Base-by-base conservation (phyloP, 30 jellyfish, hydroid and myxozoan species). In the Chironex yamaguchii region DNA sequence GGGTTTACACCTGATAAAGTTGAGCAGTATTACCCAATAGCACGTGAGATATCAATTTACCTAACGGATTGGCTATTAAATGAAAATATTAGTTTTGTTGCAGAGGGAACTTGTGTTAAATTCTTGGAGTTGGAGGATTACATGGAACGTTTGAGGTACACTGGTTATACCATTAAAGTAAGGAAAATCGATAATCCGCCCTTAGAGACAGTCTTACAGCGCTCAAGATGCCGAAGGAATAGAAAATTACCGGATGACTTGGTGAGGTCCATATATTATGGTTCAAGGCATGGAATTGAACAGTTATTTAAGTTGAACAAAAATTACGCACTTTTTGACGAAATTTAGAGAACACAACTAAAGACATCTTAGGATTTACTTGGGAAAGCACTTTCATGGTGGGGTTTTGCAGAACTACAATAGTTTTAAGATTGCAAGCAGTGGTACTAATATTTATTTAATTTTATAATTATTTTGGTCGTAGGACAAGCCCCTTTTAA, bases 31-130 rank as follows among this genome's bases (percentile, higher is more conserved):
- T 95, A 95, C 54, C 97, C 98, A 0, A 52, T 35, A 36, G 99
- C 99, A 14, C 32, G 99, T 27, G 35, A 79, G 17, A 89, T 95
- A 6, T 96, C 97, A 17, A 95, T 95, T 28, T 36, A 67, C 6
- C 83, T 95, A 6, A 95, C 99, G 14, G 99, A 95, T 42, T 95
- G 99, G 99, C 88, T 95, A 6, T 87, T 89, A 33, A 95, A 85
- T 2, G 97, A 95, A 30, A 73, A 69, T 13, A 89, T 95, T 28
- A 89, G 97, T 67, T 95, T 95, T 74, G 95, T 95, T 29, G 98
- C 99, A 4, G 99, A 95, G 80, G 99, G 99, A 24, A 95, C 99
- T 49, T 95, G 99, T 86, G 99, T 95, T 27, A 89, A 95, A 26
- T 80, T 84, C 79, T 34, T 62, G 26, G 97, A 89, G 81, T 88